Base-by-base conservation (phyloP, 2,113 vertebrate genomes). In the Archocentrus centrarchus region DNA sequence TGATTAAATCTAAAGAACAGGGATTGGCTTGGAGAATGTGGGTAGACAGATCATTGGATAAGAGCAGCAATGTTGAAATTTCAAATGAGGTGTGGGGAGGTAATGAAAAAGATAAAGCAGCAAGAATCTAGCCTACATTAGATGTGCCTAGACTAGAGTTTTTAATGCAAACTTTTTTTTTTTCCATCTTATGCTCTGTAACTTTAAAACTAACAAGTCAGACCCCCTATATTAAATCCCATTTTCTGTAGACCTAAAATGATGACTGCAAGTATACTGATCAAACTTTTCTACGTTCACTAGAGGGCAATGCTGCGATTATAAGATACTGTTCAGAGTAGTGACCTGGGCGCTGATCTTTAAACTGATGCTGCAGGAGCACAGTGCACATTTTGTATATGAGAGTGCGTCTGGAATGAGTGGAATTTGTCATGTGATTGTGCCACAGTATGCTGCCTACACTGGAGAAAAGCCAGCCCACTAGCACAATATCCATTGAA, bases 261-360 rank as follows among this genome's bases (percentile, higher is more conserved):
- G 30, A 63, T 7, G 14, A 47, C 14, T 63, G 3, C 18, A 35
- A 15, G 57, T 7, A 60, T 39, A 3, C 2, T 60, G 5, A 62
- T 58, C 44, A 39, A 76, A 59, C 7, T 18, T 55, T 35, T 59
- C 30, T 17, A 8, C 50, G 14, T 79, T 88, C 92, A 87, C 86
- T 85, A 92, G 90, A 87, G 91, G 90, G 92, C 93, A 83, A 78
- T 84, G 27, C 24, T 80, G 91, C 86, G 84, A 61, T 84, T 64
- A 41, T 55, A 55, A 73, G 50, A 53, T 78, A 37, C 82, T 30
- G 47, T n/a, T 84, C 18, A 22, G 64, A 77, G 47, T 35, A 61
- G 44, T 63, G 35, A 85, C 75, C 81, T 35, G 32, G 11, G 39
- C 41, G 14, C 75, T 73, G 37, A 79, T 70, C 62, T 50, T 76